phyloP scores from a whole-genome alignment of 2,797 vertebrate species.

The Sebastes matsubarae region DNA sequence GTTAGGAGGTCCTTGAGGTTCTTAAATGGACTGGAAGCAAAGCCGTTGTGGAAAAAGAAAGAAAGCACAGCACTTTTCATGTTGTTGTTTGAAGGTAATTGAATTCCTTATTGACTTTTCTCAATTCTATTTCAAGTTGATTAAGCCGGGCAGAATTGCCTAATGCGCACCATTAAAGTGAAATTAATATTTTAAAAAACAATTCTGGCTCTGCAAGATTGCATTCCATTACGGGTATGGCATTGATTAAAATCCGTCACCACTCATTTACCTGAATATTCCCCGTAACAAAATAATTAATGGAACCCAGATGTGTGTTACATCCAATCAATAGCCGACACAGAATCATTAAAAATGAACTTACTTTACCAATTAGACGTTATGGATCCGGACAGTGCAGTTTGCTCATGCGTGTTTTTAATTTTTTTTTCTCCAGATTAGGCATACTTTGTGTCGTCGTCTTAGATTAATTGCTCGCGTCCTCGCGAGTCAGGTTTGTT shows the following conservation, averaged over 20 bases:
- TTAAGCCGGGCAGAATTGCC: conserved; percentile 79
- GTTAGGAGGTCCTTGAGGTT: conserved; percentile 67
- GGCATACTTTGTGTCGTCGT: background rate
- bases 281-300: conserved; percentile 67
- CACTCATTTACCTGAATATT: conserved; percentile 74
- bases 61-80: conserved; percentile 62
- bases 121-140: conserved; percentile 83
- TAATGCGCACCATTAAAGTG: conserved; percentile 80
- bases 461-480: background rate
- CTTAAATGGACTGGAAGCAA: conserved; percentile 41
- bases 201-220: conserved; percentile 73
- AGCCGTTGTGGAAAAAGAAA: conserved; percentile 15
- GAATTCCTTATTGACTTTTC: conserved; percentile 85
- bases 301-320: conserved; percentile 65
- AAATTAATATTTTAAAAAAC: conserved; percentile 84
- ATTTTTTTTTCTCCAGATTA: background rate
- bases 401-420: background rate
- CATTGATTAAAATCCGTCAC: conserved; percentile 82
- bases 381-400: conserved; percentile 17
- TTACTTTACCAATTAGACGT: conserved; percentile 43
- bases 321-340: conserved; percentile 58
- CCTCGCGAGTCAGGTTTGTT: background rate
- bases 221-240: conserved; percentile 75
- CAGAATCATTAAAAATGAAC: conserved; percentile 51
- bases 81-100: conserved; percentile 79